These are phyloP conservation scores for Helogale parvula DNA, from an alignment of 2,113 vertebrate species.

Conservation along the genomic window DNA sequence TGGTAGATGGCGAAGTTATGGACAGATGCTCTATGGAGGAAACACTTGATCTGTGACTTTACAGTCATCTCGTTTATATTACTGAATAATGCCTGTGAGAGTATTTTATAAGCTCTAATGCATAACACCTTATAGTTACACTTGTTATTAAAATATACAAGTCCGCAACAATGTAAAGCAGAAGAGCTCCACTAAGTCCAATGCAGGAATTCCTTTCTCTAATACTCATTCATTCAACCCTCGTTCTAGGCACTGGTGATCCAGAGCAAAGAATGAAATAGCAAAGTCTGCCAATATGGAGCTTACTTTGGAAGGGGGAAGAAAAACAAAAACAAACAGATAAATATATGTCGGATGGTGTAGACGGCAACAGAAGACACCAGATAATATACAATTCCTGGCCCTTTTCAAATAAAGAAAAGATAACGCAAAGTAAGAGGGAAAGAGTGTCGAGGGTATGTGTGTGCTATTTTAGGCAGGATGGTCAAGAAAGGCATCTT, in stretches of 20 bases:
- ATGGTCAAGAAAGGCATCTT: constrained; percentile 23
- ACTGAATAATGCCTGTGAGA: constrained; percentile 30
- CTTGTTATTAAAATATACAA: constrained; percentile 16
- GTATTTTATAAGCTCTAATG: constrained; percentile 31
- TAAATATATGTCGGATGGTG: neutral
- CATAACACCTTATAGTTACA: neutral
- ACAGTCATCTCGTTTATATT: neutral
- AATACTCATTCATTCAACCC: constrained; percentile 23
- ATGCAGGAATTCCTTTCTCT: neutral
- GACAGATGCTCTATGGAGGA: neutral
- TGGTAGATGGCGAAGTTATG: neutral
- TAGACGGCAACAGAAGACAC: neutral
- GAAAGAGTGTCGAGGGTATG: neutral
- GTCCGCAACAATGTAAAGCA: neutral
- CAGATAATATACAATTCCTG: neutral
- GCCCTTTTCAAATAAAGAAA: constrained; percentile 8
- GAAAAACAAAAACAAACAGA: neutral
- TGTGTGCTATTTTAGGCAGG: neutral
- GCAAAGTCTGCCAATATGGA: neutral
- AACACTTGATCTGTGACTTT: neutral
- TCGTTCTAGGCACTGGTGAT: neutral
- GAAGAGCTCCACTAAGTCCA: neutral
- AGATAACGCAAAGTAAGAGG: constrained; percentile 37
- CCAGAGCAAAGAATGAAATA: constrained; percentile 2
- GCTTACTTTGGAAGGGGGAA: constrained; percentile 28